Conservation (phyloP, 2,113 vertebrate species). For the Scopus umbretta region DNA sequence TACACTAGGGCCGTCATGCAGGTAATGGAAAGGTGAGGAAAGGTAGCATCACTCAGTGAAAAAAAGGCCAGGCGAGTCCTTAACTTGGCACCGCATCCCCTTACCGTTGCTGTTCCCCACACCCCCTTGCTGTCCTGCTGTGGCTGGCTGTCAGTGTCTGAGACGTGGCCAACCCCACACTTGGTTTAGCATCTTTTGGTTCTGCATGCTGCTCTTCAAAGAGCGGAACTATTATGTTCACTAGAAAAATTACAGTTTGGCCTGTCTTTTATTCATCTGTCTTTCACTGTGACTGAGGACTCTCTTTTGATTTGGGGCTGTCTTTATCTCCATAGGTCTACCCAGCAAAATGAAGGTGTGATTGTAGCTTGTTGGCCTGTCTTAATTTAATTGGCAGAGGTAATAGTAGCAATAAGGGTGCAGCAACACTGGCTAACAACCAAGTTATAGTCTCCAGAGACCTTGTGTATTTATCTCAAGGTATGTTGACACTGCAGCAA, state of each 20-base stretch:
- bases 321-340: conserved; percentile 15
- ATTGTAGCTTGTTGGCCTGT: background rate
- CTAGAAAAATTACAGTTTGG: background rate
- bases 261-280: background rate
- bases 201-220: background rate
- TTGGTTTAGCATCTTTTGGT: background rate
- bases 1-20: background rate
- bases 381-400: conserved; percentile 5
- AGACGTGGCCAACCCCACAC: background rate
- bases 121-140: background rate
- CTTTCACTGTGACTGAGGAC: background rate
- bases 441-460: background rate
- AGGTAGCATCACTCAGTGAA: background rate
- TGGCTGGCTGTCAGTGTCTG: background rate
- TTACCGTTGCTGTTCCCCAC: background rate
- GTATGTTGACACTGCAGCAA: background rate
- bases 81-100: background rate
- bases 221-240: background rate
- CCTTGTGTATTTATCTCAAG: background rate
- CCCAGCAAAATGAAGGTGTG: background rate
- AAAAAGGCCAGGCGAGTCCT: background rate
- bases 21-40: background rate
- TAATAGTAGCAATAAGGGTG: background rate
- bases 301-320: background rate
- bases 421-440: background rate